Evolutionary conservation across 2,888 invertebrate genomes (phyloP).

Genomic region (Ophioninae sp.): DNA sequence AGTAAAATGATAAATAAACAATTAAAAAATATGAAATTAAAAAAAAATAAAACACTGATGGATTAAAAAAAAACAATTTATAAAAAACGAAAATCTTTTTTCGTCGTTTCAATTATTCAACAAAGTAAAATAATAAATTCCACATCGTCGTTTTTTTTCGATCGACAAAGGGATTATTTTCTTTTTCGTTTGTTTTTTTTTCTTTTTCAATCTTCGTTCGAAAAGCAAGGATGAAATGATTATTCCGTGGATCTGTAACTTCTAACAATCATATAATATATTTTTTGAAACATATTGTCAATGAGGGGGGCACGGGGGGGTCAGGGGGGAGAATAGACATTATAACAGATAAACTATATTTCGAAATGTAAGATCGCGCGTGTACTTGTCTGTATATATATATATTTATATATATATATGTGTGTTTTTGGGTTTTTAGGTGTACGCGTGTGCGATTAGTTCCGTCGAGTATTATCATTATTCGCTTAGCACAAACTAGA

Average conservation of each 20-base stretch:
- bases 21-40: no score
- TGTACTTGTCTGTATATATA: conserved; percentile 47
- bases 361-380: conserved; percentile 75
- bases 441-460: neutral
- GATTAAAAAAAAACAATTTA: no score
- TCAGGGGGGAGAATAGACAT: conserved; percentile 73
- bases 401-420: conserved; percentile 34
- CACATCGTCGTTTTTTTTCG: no score
- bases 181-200: no score
- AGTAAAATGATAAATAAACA: no score
- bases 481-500: conserved; percentile 51
- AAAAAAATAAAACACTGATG: no score
- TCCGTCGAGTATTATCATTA: conserved; percentile 50
- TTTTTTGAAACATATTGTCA: conserved; percentile 79
- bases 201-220: no score
- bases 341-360: conserved; percentile 78
- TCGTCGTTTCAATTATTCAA: no score
- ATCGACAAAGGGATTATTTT: no score
- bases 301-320: conserved; percentile 76
- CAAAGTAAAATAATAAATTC: no score
- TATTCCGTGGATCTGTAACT: conserved; percentile 68
- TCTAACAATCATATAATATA: conserved; percentile 79
- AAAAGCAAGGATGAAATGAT: conserved; percentile 37
- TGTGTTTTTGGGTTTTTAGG: conserved; percentile 23
- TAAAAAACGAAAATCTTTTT: no score